phyloP scores from a whole-genome alignment of 2,113 vertebrate species.

The Anhinga rufa region DNA sequence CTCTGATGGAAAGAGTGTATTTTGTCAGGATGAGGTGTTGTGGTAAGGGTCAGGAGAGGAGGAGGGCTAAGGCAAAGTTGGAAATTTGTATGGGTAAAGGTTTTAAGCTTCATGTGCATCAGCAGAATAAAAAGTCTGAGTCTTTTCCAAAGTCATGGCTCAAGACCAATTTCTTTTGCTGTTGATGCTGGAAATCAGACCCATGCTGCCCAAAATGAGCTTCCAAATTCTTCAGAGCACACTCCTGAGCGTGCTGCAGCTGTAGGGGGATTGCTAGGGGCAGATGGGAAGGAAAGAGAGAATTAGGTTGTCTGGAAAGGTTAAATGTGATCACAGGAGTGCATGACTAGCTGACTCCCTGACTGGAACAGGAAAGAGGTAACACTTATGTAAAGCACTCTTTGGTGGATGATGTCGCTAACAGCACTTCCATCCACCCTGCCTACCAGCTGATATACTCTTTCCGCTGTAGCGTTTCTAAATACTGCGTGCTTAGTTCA shows the following conservation, averaged over 20 bases:
- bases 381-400: background rate
- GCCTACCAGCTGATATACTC: accelerated
- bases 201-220: background rate
- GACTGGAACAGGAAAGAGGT: background rate
- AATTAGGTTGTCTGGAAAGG: background rate
- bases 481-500: background rate
- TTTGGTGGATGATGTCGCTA: background rate
- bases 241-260: background rate
- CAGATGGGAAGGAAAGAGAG: background rate
- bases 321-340: background rate
- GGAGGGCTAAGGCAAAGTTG: background rate
- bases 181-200: background rate
- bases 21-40: background rate
- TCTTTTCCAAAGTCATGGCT: background rate
- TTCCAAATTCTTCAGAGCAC: background rate
- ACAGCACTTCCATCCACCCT: background rate
- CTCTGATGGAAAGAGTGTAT: background rate
- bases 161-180: background rate
- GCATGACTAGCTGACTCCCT: background rate
- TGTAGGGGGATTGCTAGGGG: background rate
- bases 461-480: background rate
- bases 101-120: background rate
- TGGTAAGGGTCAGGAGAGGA: background rate
- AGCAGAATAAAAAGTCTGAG: background rate
- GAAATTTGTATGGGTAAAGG: background rate